A percentile compares a stretch with the other conserved stretches of the same genome.
Evolutionary conservation across 37 sponge, comb jelly and placozoan genomes (phyloP).

Genomic region (Bolinopsis microptera): DNA sequence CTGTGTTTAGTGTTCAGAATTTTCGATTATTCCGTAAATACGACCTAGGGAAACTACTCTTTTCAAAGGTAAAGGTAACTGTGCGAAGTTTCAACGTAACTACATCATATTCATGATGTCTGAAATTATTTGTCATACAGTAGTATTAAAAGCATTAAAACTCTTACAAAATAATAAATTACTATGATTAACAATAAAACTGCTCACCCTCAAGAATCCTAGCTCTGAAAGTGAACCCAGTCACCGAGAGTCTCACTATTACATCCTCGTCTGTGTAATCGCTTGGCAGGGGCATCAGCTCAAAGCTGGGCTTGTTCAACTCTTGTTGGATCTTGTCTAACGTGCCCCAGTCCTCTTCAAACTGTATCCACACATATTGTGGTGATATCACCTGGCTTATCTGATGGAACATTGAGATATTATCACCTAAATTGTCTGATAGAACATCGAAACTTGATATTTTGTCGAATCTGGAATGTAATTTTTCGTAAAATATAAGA

Average conservation of each 20-base stretch:
- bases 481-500: no score
- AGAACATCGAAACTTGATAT: not conserved
- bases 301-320: not conserved
- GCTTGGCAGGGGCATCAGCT: not conserved
- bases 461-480: no score
- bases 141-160: no score
- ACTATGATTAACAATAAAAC: no score
- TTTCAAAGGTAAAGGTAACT: no score
- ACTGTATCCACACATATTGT: constrained; percentile 49
- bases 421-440: not conserved
- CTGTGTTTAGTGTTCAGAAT: no score
- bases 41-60: no score
- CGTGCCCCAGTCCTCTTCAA: constrained; percentile 1
- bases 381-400: constrained; percentile 12
- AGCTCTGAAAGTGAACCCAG: constrained; percentile 30
- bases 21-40: no score
- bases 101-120: no score
- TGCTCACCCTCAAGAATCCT: constrained; percentile 31
- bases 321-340: constrained; percentile 32
- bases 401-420: not conserved
- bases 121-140: no score
- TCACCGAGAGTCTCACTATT: not conserved
- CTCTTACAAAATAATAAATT: no score
- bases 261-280: constrained; percentile 27
- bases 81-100: no score